A percentile compares a stretch with the other conserved stretches of the same genome.
phyloP scores from a whole-genome alignment of 2,797 vertebrate genomes.

The Rhabdophis nuchalis region DNA sequence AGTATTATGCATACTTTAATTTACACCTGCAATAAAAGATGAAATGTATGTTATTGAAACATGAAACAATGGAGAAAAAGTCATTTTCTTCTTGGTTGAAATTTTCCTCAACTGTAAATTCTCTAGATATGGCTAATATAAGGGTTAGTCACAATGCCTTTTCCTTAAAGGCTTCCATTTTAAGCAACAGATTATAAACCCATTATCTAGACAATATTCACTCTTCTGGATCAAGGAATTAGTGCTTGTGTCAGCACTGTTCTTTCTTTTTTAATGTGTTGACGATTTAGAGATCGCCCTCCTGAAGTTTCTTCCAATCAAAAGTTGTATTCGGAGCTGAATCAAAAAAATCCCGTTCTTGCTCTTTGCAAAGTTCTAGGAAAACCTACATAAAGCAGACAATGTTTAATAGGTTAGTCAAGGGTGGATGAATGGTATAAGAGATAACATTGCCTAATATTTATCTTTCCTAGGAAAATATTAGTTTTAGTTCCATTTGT shows the following conservation, averaged over 20 bases:
- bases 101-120: background rate
- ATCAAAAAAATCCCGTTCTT: conserved; percentile 79
- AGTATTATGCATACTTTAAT: background rate
- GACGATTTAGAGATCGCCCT: background rate
- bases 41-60: background rate
- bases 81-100: background rate
- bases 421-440: background rate
- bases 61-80: background rate
- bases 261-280: background rate
- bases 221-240: background rate
- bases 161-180: background rate
- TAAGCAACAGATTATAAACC: background rate
- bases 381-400: conserved; percentile 75
- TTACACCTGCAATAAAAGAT: background rate
- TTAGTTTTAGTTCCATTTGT: background rate
- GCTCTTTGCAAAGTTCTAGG: conserved; percentile 86
- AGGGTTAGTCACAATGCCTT: background rate
- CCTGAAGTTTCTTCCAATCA: conserved; percentile 82
- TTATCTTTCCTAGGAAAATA: background rate
- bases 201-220: background rate
- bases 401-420: background rate
- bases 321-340: conserved; percentile 76
- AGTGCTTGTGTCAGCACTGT: no score
- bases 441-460: background rate
- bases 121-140: background rate